Percentiles rank a stretch among this genome's conserved stretches.
Conservation (phyloP, 1,140 invertebrate genomes). For the Temnothorax curvispinosus region DNA sequence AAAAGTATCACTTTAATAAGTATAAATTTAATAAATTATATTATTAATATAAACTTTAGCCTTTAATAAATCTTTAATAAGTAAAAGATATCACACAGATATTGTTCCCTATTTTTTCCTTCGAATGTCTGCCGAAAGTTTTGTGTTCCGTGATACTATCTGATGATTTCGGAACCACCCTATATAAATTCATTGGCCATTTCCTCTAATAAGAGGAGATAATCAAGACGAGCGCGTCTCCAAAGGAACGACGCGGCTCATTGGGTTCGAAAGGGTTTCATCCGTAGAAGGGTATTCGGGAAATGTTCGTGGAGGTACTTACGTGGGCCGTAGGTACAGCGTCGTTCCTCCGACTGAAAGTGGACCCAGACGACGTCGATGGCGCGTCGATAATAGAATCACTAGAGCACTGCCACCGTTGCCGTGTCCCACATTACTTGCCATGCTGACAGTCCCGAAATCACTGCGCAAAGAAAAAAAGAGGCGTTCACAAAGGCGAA, state of each 20-base stretch:
- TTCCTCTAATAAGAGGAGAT: neutral
- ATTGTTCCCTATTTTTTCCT: neutral
- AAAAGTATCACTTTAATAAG: neutral
- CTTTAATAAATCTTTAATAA: neutral
- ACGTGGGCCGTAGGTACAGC: slow-evolving; percentile 54
- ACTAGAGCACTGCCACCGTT: slow-evolving; percentile 59
- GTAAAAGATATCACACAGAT: neutral
- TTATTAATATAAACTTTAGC: too few relatives aligned
- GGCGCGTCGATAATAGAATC: slow-evolving; percentile 69
- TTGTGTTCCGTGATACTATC: neutral
- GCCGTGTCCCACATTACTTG: slow-evolving; percentile 65
- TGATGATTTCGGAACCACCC: neutral
- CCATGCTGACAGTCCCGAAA: slow-evolving; percentile 65
- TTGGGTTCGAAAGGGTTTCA: slow-evolving; percentile 21
- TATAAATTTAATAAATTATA: neutral
- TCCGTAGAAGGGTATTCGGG: neutral
- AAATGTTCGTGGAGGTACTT: slow-evolving; percentile 36
- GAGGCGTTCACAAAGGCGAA: neutral
- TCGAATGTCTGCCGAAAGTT: neutral
- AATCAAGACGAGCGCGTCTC: neutral
- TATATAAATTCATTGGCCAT: neutral
- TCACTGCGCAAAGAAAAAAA: slow-evolving; percentile 53
- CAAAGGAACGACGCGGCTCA: slow-evolving; percentile 5
- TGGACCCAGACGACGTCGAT: slow-evolving; percentile 48
- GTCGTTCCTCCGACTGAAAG: slow-evolving; percentile 28